Evolutionary conservation across 2,797 vertebrate species (phyloP).

Genomic region (Otolemur crassicaudatus): DNA sequence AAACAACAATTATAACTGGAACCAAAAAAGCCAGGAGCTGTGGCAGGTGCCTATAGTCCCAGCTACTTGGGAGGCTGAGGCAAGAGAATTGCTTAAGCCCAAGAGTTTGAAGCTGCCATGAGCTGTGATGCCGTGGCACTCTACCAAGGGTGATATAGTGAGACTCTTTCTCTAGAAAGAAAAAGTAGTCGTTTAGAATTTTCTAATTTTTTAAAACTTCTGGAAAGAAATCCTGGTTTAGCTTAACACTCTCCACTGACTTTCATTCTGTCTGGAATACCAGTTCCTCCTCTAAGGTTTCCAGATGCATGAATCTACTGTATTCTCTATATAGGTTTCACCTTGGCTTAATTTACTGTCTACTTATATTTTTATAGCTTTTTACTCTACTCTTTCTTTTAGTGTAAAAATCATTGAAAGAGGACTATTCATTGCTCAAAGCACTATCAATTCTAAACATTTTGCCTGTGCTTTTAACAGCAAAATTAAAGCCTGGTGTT

Average conservation of each 20-base stretch:
- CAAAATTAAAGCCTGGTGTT: neutral
- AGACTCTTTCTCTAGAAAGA: too few relatives aligned
- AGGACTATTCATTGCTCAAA: neutral
- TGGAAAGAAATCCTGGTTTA: neutral
- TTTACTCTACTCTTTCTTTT: neutral
- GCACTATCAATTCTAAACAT: neutral
- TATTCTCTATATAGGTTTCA: neutral
- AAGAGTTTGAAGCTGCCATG: too few relatives aligned
- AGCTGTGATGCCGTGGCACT: too few relatives aligned
- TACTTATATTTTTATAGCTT: neutral
- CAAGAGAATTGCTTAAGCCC: too few relatives aligned
- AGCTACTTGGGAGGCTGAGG: too few relatives aligned
- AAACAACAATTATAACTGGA: too few relatives aligned
- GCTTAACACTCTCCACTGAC: neutral
- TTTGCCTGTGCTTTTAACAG: neutral
- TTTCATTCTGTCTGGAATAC: neutral
- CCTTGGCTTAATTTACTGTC: neutral
- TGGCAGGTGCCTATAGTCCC: too few relatives aligned
- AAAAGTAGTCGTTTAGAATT: neutral
- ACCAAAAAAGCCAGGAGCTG: too few relatives aligned
- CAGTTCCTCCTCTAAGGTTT: neutral
- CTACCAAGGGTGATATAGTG: too few relatives aligned
- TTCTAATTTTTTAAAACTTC: neutral
- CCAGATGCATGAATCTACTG: neutral
- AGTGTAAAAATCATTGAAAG: slow-evolving; percentile 39